Percentiles rank a stretch among this genome's conserved stretches.
These are phyloP conservation scores for Apodemia zela DNA, from an alignment of 2,888 invertebrate species.

Conservation along the genomic window DNA sequence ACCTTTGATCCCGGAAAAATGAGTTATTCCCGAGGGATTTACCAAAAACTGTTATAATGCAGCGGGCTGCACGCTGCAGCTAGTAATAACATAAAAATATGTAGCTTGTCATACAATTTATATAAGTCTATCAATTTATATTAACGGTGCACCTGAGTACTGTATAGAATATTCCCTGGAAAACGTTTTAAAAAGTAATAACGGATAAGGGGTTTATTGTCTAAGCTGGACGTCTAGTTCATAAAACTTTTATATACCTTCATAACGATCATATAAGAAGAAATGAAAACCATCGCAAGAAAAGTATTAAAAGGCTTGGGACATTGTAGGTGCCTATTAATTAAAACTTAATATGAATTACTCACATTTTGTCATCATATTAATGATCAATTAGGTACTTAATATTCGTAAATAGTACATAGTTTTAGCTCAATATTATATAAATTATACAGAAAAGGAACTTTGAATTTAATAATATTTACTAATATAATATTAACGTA, in stretches of 20 bases:
- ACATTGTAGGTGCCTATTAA: background rate
- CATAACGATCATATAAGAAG: constrained; percentile 9
- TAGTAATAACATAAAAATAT: too few species aligned
- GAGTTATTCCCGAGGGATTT: too few species aligned
- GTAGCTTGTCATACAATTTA: too few species aligned
- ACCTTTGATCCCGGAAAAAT: too few species aligned
- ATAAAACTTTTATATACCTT: constrained; percentile 15
- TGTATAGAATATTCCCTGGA: background rate
- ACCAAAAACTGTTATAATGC: too few species aligned
- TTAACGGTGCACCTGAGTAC: background rate
- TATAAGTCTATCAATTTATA: background rate
- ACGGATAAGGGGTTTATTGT: constrained; percentile 6
- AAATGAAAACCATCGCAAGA: constrained; percentile 11
- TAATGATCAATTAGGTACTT: too few species aligned
- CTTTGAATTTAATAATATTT: too few species aligned
- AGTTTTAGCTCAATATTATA: too few species aligned
- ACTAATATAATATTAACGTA: too few species aligned
- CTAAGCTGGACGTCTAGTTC: constrained; percentile 14
- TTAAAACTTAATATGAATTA: background rate
- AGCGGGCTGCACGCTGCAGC: too few species aligned
- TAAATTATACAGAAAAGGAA: too few species aligned
- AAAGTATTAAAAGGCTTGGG: background rate
- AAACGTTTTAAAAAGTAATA: constrained; percentile 12
- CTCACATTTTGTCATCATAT: background rate
- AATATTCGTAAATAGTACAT: too few species aligned